Evolutionary conservation across 2,797 vertebrate species (phyloP).

Genomic region (Neosalanx taihuensis): DNA sequence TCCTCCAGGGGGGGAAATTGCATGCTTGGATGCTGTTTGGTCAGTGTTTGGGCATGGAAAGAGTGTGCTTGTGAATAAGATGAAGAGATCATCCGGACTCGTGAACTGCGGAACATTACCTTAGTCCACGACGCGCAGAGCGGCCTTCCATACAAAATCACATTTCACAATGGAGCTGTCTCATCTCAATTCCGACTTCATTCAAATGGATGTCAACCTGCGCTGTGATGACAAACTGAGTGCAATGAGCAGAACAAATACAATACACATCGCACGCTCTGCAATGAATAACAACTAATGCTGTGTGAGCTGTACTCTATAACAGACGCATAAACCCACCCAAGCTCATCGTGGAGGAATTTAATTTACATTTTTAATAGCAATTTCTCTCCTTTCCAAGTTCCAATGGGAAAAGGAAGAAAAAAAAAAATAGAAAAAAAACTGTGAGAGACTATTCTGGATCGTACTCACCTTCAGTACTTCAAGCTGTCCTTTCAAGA

Average conservation of each 20-base stretch:
- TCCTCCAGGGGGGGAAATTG: too few relatives aligned
- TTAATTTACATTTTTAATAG: too few relatives aligned
- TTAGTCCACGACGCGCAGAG: not conserved
- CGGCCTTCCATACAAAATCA: not conserved
- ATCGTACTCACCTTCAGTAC: conserved; percentile 8
- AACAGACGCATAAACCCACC: not conserved
- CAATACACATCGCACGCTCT: not conserved
- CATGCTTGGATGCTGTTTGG: too few relatives aligned
- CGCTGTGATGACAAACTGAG: not conserved
- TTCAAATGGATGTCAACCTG: not conserved
- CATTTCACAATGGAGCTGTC: not conserved
- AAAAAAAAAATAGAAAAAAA: too few relatives aligned
- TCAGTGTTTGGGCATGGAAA: not conserved
- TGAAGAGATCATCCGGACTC: not conserved
- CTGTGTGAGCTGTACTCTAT: not conserved
- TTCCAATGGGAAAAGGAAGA: not conserved
- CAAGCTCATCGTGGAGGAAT: not conserved
- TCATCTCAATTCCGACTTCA: not conserved
- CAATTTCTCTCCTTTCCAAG: not conserved
- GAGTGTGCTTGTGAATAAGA: conserved; percentile 3
- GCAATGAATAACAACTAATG: conserved; percentile 1
- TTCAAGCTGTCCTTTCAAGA: conserved; percentile 2
- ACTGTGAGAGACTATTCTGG: not conserved
- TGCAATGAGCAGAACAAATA: not conserved
- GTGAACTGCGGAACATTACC: not conserved